These are phyloP conservation scores for Pedionomus torquatus DNA, from an alignment of 2,113 vertebrate genomes.

Conservation along the genomic window DNA sequence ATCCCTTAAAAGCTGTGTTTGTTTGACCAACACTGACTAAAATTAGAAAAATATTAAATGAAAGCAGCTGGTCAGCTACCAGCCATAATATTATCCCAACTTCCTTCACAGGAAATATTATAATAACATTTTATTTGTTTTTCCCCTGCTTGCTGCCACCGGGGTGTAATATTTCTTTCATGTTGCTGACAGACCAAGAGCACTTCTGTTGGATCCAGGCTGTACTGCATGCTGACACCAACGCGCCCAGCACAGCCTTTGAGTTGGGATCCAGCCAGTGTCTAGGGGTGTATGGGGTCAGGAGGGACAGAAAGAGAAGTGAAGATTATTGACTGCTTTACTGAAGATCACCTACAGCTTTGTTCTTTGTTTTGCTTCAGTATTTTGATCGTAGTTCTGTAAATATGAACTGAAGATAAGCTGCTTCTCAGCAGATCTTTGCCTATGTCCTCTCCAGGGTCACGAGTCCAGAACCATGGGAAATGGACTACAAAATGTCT, in stretches of 20 bases:
- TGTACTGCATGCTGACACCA: neutral
- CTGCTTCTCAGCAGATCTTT: neutral
- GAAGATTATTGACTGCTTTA: neutral
- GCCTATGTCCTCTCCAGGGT: neutral
- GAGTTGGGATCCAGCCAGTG: neutral
- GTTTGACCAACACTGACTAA: slow-evolving; percentile 67
- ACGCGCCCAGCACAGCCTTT: neutral
- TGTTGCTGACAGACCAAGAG: slow-evolving; percentile 36
- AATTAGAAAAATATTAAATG: slow-evolving; percentile 69
- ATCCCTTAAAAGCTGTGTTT: slow-evolving; percentile 62
- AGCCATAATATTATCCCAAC: slow-evolving; percentile 55
- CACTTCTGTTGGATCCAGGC: slow-evolving; percentile 37
- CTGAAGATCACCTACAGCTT: neutral
- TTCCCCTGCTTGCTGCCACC: slow-evolving; percentile 8
- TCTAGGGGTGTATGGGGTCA: neutral
- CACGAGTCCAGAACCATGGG: neutral
- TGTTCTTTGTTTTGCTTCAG: neutral
- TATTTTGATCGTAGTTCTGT: neutral
- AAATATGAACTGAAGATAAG: neutral
- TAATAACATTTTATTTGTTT: slow-evolving; percentile 43
- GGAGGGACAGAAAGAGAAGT: neutral
- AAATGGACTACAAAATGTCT: neutral
- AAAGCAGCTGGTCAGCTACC: slow-evolving; percentile 68
- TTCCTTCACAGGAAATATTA: slow-evolving; percentile 62
- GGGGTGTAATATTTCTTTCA: slow-evolving; percentile 37